A percentile compares a stretch with the other conserved stretches of the same genome.
These are phyloP conservation scores for Antedon mediterranea DNA, from an alignment of 53 echinoderm and acorn worm genomes.

Conservation along the genomic window DNA sequence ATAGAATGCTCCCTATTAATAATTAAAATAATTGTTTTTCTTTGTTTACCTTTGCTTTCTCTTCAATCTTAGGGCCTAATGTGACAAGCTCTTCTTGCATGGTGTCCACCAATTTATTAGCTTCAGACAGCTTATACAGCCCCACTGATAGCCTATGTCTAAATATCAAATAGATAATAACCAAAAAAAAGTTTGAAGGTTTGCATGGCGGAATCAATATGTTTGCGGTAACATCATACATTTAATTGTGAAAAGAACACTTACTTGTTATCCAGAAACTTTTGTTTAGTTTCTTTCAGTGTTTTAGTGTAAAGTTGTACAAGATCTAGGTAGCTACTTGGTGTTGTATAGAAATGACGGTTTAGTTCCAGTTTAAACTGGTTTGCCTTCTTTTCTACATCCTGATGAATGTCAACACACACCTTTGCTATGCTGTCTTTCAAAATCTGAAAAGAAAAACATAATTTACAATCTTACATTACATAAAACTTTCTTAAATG, in stretches of 20 bases:
- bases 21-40: no score
- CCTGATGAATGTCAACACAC: slow-evolving; percentile 77
- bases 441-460: slow-evolving; percentile 28
- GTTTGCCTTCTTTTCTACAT: slow-evolving; percentile 56
- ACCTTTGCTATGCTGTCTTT: slow-evolving; percentile 74
- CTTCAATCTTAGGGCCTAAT: slow-evolving; percentile 92
- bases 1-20: no score
- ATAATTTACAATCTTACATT: no score
- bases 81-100: slow-evolving; percentile 93
- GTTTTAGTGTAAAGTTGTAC: slow-evolving; percentile 90
- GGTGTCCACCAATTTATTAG: slow-evolving; percentile 87
- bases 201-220: no score
- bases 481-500: no score
- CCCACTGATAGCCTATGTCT: slow-evolving; percentile 86
- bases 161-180: background rate
- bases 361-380: slow-evolving; percentile 78
- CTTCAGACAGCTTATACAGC: slow-evolving; percentile 77
- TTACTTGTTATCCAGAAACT: slow-evolving; percentile 96
- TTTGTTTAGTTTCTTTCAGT: slow-evolving; percentile 63
- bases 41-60: slow-evolving; percentile 88
- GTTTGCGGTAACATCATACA: background rate
- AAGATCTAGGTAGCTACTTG: slow-evolving; percentile 93
- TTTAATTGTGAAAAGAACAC: background rate
- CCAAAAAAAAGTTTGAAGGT: background rate
- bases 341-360: slow-evolving; percentile 87